phyloP scores from a whole-genome alignment of 1,140 invertebrate species.

The Sinonovacula constricta region DNA sequence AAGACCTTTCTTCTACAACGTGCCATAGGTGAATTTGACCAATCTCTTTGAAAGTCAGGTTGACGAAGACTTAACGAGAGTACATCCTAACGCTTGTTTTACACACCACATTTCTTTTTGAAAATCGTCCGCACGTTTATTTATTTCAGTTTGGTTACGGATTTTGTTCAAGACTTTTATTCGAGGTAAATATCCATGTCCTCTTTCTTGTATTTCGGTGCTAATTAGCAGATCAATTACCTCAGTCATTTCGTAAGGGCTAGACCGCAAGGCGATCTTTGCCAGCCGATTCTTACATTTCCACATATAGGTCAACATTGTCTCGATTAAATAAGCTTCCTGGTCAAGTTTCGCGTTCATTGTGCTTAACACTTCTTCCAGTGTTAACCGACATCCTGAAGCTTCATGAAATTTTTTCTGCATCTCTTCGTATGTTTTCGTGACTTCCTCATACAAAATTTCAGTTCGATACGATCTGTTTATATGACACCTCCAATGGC shows the following conservation, averaged over 20 bases:
- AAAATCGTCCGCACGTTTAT: too few relatives aligned
- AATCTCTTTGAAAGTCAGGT: too few relatives aligned
- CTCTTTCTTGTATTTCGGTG: conserved; percentile 12
- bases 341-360: conserved; percentile 6
- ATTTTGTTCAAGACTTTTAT: too few relatives aligned
- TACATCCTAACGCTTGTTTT: too few relatives aligned
- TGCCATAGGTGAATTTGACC: too few relatives aligned
- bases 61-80: too few relatives aligned
- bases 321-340: background rate
- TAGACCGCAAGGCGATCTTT: background rate
- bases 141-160: too few relatives aligned
- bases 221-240: conserved; percentile 22
- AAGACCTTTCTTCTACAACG: too few relatives aligned
- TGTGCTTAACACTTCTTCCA: background rate
- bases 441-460: background rate
- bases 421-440: conserved; percentile 9
- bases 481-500: conserved; percentile 23
- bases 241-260: conserved; percentile 1
- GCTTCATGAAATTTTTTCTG: conserved; percentile 14
- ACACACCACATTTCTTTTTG: too few relatives aligned
- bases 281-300: conserved; percentile 6
- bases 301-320: background rate
- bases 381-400: background rate
- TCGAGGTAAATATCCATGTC: too few relatives aligned
- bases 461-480: conserved; percentile 23